A percentile compares a stretch with the other conserved stretches of the same genome.
Evolutionary conservation across 2,888 invertebrate genomes (phyloP).

Genomic region (Achlya flavicornis): DNA sequence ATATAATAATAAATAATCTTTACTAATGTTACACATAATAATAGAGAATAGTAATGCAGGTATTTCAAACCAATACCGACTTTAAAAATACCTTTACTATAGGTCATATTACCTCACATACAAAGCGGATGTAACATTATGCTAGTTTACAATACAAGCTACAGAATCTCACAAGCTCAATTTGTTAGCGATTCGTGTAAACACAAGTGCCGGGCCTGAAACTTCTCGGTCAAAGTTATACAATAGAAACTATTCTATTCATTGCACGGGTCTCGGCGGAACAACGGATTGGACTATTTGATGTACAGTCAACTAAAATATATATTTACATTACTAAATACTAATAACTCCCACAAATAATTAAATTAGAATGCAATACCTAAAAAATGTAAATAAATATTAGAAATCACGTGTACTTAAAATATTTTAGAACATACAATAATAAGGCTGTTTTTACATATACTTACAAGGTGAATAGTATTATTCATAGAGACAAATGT

Average conservation of each 20-base stretch:
- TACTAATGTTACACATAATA: too few relatives aligned
- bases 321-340: not conserved
- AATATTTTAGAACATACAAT: too few relatives aligned
- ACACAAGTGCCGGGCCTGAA: conserved; percentile 36
- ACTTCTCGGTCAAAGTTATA: conserved; percentile 38
- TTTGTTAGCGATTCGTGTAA: conserved; percentile 45
- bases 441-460: too few relatives aligned
- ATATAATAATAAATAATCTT: too few relatives aligned
- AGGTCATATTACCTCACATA: not conserved
- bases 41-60: too few relatives aligned
- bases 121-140: not conserved
- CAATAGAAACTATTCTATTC: conserved; percentile 43
- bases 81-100: not conserved
- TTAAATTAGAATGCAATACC: too few relatives aligned
- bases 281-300: conserved; percentile 25
- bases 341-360: too few relatives aligned
- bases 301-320: conserved; percentile 16
- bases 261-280: conserved; percentile 24
- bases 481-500: too few relatives aligned
- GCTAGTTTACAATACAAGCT: conserved; percentile 11
- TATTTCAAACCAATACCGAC: too few relatives aligned
- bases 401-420: too few relatives aligned
- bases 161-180: conserved; percentile 38
- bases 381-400: too few relatives aligned
- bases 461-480: too few relatives aligned